Conservation (phyloP, 2,888 invertebrate species). For the Lepidochitona cinerea region DNA sequence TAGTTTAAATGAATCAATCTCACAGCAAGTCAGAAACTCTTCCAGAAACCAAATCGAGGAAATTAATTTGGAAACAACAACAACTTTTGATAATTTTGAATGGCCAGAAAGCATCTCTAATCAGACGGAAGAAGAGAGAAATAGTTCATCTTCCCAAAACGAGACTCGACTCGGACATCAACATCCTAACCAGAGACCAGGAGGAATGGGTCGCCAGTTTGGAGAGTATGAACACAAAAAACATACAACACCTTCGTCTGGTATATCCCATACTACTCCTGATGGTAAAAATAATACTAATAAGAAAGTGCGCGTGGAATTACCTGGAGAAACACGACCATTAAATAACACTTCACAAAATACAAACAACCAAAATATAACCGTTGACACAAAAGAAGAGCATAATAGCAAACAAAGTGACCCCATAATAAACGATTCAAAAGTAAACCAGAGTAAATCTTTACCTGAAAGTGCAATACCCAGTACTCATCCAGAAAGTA, state of each 20-base stretch:
- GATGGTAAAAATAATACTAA: neutral
- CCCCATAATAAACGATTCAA: neutral
- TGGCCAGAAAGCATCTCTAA: neutral
- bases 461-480: no score
- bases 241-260: neutral
- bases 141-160: neutral
- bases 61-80: neutral
- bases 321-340: no score
- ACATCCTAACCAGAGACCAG: neutral
- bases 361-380: neutral
- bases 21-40: neutral
- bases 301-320: neutral
- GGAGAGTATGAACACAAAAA: neutral
- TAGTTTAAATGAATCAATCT: neutral
- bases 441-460: neutral
- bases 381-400: neutral
- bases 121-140: neutral
- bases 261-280: neutral
- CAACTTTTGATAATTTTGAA: neutral
- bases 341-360: neutral
- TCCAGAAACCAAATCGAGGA: neutral
- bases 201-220: neutral
- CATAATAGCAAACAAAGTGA: neutral
- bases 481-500: no score
- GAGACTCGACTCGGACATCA: no score